Conservation (phyloP, 2,888 invertebrate genomes). For the Choreutis nemorana region DNA sequence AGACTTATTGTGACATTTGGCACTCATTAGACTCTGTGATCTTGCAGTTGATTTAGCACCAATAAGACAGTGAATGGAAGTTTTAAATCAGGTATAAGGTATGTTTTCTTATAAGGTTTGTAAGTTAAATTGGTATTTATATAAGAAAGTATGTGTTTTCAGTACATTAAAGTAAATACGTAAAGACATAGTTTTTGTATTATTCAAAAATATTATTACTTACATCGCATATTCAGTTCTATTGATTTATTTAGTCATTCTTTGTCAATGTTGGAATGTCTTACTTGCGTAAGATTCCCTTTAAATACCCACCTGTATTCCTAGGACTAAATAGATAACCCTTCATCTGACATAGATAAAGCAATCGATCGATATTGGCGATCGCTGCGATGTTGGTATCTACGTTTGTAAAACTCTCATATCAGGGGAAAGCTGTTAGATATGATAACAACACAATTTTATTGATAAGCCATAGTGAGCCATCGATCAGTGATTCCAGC, state of each 20-base stretch:
- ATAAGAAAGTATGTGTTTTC: too few relatives aligned
- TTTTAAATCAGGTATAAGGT: too few relatives aligned
- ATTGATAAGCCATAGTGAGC: conserved; percentile 52
- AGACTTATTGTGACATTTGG: too few relatives aligned
- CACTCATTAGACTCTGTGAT: too few relatives aligned
- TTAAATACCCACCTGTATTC: background rate
- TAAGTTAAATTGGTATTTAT: too few relatives aligned
- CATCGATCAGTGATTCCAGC: conserved; percentile 60
- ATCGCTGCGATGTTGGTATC: conserved; percentile 26
- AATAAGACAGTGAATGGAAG: too few relatives aligned
- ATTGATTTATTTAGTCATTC: background rate
- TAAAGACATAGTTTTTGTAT: too few relatives aligned
- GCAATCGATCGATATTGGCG: conserved; percentile 38
- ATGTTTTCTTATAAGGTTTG: too few relatives aligned
- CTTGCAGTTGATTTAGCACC: too few relatives aligned
- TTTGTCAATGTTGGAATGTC: background rate
- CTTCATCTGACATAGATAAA: conserved; percentile 50
- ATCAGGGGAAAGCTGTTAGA: conserved; percentile 62
- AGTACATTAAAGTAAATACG: too few relatives aligned
- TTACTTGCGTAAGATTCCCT: background rate
- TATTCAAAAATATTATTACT: background rate
- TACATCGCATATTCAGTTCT: background rate
- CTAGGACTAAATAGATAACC: conserved; percentile 7
- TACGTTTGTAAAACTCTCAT: conserved; percentile 52
- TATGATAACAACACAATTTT: conserved; percentile 62